Evolutionary conservation across 2,888 invertebrate species (phyloP), one percentile per base, ranked within the genome.

Genomic region (Chironomus riparius): DNA sequence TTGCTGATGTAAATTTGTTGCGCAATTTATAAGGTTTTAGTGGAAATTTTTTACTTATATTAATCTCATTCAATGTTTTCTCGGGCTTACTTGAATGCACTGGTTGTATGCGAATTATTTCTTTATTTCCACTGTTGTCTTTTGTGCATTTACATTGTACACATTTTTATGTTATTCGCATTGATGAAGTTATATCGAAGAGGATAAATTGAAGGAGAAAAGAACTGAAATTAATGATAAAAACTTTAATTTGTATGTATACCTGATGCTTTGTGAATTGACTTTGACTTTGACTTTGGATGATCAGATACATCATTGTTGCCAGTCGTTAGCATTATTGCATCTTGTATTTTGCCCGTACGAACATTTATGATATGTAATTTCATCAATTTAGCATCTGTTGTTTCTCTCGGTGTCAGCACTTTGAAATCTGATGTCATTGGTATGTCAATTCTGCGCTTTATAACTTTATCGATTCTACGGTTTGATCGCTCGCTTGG

Each of bases 281-380:
- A 65, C 24, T 13, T 21, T 22, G 5, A 65, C 24, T 13, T 21
- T 22, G 62, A 65, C 62, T 65, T 65, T 18, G 65, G n/a, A 10
- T 13, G 24, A 65, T 18, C 65, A 4, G 10, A 18, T 13, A 13
- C 22, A 21, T 65, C 22, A 65, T 65, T 65, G 21, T 24, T 24
- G 18, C 21, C 13, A 24, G 65, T 65, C 12, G 65, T 65, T 22
- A 65, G 12, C 65, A 74, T 74, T 47, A 74, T 74, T 10, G 74
- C 74, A 15, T 74, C 74, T 38, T 74, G 74, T 47, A 74, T 74
- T 47, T 74, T 74, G 18, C 74, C 74, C 5, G 74, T 74, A 12
- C 74, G 28, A 10, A 74, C 22, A 28, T 74, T 74, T 62, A 74
- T 28, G 62, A 74, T 74, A 15, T 74, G 74, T 18, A 74, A 24